A percentile compares a stretch with the other conserved stretches of the same genome.
phyloP scores from a whole-genome alignment of 2,888 invertebrate genomes.

The Aplocera efformata region DNA sequence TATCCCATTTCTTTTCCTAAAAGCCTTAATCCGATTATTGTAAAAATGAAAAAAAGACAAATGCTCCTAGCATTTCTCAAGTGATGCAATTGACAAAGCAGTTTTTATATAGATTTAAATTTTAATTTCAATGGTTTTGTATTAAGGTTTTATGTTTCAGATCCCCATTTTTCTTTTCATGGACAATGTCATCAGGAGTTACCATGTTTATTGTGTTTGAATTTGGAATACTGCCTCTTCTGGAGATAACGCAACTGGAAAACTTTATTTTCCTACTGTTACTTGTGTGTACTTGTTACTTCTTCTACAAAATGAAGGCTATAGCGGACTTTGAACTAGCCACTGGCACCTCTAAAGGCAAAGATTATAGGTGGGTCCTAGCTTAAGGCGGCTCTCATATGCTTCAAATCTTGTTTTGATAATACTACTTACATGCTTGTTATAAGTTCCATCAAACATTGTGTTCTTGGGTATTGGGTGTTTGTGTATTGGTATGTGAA shows the following conservation, averaged over 20 bases:
- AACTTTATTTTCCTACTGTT: slow-evolving; percentile 65
- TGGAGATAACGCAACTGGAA: slow-evolving; percentile 82
- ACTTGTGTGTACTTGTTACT: slow-evolving; percentile 57
- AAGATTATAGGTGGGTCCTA: slow-evolving; percentile 63
- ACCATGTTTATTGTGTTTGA: slow-evolving; percentile 86
- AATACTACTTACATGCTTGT: too few relatives aligned
- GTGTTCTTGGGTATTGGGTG: too few relatives aligned
- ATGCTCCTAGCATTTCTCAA: too few relatives aligned
- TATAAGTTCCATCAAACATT: too few relatives aligned
- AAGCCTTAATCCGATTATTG: too few relatives aligned
- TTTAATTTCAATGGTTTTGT: slow-evolving; percentile 1
- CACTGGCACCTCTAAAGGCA: slow-evolving; percentile 64
- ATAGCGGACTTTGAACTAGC: slow-evolving; percentile 66
- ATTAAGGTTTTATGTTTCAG: slow-evolving; percentile 52
- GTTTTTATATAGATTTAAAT: background rate
- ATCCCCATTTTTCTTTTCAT: slow-evolving; percentile 88
- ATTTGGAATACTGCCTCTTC: slow-evolving; percentile 83
- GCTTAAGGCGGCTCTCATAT: background rate
- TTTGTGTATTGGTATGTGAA: too few relatives aligned
- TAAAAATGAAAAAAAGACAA: too few relatives aligned
- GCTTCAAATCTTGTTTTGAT: background rate
- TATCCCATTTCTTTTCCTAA: too few relatives aligned
- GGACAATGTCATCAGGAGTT: slow-evolving; percentile 85
- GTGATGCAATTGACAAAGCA: too few relatives aligned
- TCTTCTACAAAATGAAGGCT: slow-evolving; percentile 69